Conservation (phyloP, 2,113 vertebrate species). For the Spilogale gracilis region DNA sequence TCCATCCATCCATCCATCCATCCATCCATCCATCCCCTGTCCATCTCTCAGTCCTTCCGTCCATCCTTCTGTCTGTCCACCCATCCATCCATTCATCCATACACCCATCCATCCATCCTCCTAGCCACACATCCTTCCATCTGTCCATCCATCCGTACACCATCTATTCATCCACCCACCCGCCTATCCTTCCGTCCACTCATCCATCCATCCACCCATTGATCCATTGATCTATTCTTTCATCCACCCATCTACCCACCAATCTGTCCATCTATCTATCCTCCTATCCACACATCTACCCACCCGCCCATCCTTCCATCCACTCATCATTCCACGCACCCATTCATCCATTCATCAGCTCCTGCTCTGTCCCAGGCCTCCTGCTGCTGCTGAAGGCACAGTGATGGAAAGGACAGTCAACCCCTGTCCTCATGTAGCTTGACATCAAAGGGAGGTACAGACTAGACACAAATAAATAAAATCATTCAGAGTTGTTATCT, state of each 20-base stretch:
- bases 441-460: not conserved
- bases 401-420: not conserved
- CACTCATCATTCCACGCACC: not conserved
- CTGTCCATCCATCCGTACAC: too few species aligned
- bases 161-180: fast-evolving
- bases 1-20: not conserved
- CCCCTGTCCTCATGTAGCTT: not conserved
- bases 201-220: fast-evolving
- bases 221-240: too few species aligned
- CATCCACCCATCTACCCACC: fast-evolving
- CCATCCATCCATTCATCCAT: fast-evolving
- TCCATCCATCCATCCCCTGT: fast-evolving
- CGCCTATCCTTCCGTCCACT: fast-evolving
- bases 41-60: fast-evolving
- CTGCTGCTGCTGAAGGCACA: not conserved
- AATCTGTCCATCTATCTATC: fast-evolving
- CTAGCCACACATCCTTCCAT: not conserved
- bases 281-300: not conserved
- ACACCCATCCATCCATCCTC: fast-evolving
- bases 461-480: not conserved
- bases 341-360: not conserved
- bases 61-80: fast-evolving
- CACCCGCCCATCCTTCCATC: fast-evolving
- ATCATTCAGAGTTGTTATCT: not conserved
- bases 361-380: not conserved